phyloP scores from a whole-genome alignment of 2,797 vertebrate species.

The Coilia nasus region DNA sequence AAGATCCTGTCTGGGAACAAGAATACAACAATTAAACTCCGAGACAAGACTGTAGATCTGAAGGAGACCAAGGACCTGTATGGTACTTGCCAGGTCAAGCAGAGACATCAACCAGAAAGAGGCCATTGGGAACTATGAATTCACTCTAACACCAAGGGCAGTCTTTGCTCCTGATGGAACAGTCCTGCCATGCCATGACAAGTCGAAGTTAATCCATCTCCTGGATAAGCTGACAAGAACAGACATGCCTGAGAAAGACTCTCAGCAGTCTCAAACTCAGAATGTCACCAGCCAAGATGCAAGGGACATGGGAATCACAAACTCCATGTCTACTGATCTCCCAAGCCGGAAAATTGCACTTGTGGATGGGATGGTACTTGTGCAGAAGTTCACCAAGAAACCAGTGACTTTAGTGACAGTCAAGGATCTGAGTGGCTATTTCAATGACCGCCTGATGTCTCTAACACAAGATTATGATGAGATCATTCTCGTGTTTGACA shows the following conservation, averaged over 20 bases:
- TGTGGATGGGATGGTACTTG: conserved; percentile 34
- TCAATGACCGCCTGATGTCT: conserved; percentile 27
- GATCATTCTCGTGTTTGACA: not conserved
- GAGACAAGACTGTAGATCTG: conserved; percentile 20
- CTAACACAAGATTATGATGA: conserved; percentile 29
- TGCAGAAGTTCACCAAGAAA: conserved; percentile 22
- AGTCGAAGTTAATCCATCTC: conserved; percentile 20
- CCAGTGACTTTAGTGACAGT: conserved; percentile 27
- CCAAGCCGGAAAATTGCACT: conserved; percentile 25
- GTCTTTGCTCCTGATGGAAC: conserved; percentile 37
- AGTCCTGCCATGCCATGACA: conserved; percentile 27
- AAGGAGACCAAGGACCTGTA: not conserved
- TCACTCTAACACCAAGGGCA: conserved; percentile 36
- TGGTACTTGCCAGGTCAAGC: conserved; percentile 30
- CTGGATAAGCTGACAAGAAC: not conserved
- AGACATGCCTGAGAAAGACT: conserved; percentile 14
- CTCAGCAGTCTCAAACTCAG: conserved; percentile 11
- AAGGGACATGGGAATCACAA: conserved; percentile 1
- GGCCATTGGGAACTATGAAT: conserved; percentile 29
- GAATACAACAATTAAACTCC: not conserved
- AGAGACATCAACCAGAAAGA: conserved; percentile 30
- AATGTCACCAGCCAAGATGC: conserved; percentile 14
- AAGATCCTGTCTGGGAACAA: conserved; percentile 6
- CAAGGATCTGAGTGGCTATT: conserved; percentile 26
- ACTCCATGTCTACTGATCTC: conserved; percentile 6